Evolutionary conservation across 1,140 invertebrate genomes (phyloP).

Genomic region (Cylas formicarius): DNA sequence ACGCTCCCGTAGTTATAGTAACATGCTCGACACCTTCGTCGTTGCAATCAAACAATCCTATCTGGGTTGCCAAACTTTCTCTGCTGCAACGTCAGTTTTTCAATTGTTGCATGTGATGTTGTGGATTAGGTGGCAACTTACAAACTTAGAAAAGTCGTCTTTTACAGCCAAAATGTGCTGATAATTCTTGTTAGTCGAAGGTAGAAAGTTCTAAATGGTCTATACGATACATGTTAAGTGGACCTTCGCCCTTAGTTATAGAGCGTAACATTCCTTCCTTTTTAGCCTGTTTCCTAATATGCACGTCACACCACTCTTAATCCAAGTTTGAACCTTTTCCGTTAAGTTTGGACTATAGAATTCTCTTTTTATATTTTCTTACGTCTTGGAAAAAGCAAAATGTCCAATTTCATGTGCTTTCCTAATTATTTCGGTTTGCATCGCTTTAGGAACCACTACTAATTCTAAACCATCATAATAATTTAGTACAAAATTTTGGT

Average conservation of each 20-base stretch:
- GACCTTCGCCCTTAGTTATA: constrained; percentile 24
- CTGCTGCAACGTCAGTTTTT: constrained; percentile 6
- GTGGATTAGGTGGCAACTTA: constrained; percentile 36
- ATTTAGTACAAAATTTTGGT: constrained; percentile 28
- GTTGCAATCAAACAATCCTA: constrained; percentile 32
- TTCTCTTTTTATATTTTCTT: constrained; percentile 36
- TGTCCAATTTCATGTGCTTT: constrained; percentile 25
- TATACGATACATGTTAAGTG: constrained; percentile 33
- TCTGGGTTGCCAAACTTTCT: constrained; percentile 37
- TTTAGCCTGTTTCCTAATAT: constrained; percentile 40
- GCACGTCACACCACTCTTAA: constrained; percentile 38
- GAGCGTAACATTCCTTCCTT: constrained; percentile 34
- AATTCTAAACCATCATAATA: constrained; percentile 18
- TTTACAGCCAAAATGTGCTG: constrained; percentile 39
- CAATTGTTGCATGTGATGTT: constrained; percentile 30
- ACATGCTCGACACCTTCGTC: constrained; percentile 29
- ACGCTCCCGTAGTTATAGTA: constrained; percentile 32
- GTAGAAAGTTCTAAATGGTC: constrained; percentile 40
- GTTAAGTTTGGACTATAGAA: constrained; percentile 39
- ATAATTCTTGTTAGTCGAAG: constrained; percentile 36
- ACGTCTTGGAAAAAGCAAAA: constrained; percentile 35
- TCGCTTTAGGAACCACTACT: constrained; percentile 19
- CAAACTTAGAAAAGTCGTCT: constrained; percentile 42
- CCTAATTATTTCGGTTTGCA: constrained; percentile 24
- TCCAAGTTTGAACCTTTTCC: constrained; percentile 33